Base-by-base conservation (phyloP, 1,140 invertebrate genomes). In the Nasonia longicornis region DNA sequence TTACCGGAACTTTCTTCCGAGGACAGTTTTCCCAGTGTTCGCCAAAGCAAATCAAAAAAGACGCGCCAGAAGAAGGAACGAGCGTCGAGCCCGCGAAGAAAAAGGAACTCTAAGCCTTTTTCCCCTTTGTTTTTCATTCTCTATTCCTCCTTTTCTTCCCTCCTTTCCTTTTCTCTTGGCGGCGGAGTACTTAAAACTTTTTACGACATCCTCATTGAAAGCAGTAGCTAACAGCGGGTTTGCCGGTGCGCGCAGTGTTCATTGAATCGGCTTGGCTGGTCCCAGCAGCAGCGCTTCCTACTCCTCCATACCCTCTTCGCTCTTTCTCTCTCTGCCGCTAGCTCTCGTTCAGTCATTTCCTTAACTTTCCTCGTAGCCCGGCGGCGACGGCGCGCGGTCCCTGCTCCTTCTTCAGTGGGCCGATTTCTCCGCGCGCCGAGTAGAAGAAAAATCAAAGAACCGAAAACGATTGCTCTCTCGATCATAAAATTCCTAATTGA, bases 161-260 rank as follows among this genome's bases (percentile, higher is more conserved):
- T 67, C 76, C 81, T 67, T 71, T 79, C 48, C 82, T 78, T 74
- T 79, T 84, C 81, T 79, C 80, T 79, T 77, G 72, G 80, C 64
- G 77, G 58, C 64, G 77, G 58, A 81, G 85, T 85, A 85, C 86
- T 87, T 86, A 84, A 86, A 88, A 87, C 79, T 88, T 88, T 87
- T 88, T 87, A 87, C 85, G 84, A 78, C 81, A 78, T 80, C 69
- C 83, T 86, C 86, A 87, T 88, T 88, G 86, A 85, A 88, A 87
- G 83, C 83, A 82, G 85, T 83, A 86, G 80, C 79, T 70, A 79
- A 73, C 78, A 84, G 81, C 80, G 76, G 80, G 81, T 74, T 69
- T 83, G 76, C 70, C 22, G 75, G 64, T 29, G 69, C 67, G 83
- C 83, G 83, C 83, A 84, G 71, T 78, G 84, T 86, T 84, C 82